Conservation (phyloP, 2,888 invertebrate genomes). For the Allacma fusca region DNA sequence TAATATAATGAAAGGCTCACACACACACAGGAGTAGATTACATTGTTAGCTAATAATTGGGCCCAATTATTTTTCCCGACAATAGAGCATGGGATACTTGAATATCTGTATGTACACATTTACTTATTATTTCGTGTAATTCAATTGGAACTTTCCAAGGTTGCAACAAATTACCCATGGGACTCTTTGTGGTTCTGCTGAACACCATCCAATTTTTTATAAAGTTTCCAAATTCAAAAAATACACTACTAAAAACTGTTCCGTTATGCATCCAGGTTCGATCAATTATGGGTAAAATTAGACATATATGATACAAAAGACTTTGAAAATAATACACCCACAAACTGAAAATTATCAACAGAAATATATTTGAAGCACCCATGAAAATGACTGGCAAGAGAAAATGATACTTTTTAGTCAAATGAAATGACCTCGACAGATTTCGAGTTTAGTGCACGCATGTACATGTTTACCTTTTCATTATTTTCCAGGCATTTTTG, state of each 20-base stretch:
- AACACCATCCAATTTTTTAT: background rate
- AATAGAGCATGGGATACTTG: constrained; percentile 9
- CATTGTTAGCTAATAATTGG: constrained; percentile 40
- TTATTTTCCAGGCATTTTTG: too few species aligned
- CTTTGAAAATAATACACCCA: too few species aligned
- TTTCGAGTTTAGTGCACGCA: too few species aligned
- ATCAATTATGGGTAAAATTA: too few species aligned
- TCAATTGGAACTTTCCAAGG: constrained; percentile 25
- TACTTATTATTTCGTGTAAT: background rate
- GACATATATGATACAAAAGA: too few species aligned
- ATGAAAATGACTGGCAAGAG: too few species aligned
- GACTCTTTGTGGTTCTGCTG: constrained; percentile 11
- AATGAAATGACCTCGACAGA: too few species aligned
- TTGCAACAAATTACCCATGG: constrained; percentile 28
- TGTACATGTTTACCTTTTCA: too few species aligned
- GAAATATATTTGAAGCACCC: too few species aligned
- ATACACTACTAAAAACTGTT: background rate
- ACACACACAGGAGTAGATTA: constrained; percentile 19
- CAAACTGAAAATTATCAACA: too few species aligned
- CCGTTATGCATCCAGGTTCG: too few species aligned
- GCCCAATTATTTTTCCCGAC: constrained; percentile 23
- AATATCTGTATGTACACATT: background rate
- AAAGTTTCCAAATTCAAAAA: background rate
- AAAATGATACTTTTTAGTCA: too few species aligned
- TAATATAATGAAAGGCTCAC: constrained; percentile 17